Base-by-base conservation (phyloP, 2,797 vertebrate genomes). In the Gallinago stenura region DNA sequence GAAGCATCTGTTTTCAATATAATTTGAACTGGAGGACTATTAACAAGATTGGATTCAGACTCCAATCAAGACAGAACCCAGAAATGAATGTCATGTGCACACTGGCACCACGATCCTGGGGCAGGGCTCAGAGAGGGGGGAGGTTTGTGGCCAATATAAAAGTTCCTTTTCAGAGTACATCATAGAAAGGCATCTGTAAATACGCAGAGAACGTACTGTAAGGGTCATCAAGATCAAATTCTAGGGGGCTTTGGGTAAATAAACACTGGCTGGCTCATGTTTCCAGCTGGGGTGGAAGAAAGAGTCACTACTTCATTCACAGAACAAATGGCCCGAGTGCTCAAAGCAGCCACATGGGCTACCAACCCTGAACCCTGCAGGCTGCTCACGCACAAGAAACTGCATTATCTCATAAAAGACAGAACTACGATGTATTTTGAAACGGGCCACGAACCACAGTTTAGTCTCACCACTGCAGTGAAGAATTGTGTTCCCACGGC, bases 1-100 rank as follows among this genome's bases (percentile, higher is more conserved):
- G 89, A 93, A 95, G 95, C 97, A 98, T 97, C 97, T 98, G 97
- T 93, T 98, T 98, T 87, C 96, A 96, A 98, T 98, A 93, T 31
- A 90, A 89, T 89, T 83, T 93, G 92, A 92, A 97, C 89, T 96
- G 96, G 86, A 95, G 90, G 95, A 97, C 95, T 94, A 96, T 69
- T 83, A 96, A 95, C 94, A 75, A 97, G 97, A 97, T 95, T 94
- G 91, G 93, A 96, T 97, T 97, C 97, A 98, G 96, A 86, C 90
- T 90, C 94, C 95, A 97, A 97, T 97, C 97, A 97, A 95, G 92
- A 14, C 75, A 95, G 87, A 95, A 28, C 89, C 89, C 89, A 89
- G 95, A 97, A 97, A 97, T 97, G 77, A 96, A 93, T 95, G 92
- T 61, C 94, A 92, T 85, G 97, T 98, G 93, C 94, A 95, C 86